Evolutionary conservation across 64 coral and sea anemone species (phyloP).

Genomic region (Acropora tenuis): DNA sequence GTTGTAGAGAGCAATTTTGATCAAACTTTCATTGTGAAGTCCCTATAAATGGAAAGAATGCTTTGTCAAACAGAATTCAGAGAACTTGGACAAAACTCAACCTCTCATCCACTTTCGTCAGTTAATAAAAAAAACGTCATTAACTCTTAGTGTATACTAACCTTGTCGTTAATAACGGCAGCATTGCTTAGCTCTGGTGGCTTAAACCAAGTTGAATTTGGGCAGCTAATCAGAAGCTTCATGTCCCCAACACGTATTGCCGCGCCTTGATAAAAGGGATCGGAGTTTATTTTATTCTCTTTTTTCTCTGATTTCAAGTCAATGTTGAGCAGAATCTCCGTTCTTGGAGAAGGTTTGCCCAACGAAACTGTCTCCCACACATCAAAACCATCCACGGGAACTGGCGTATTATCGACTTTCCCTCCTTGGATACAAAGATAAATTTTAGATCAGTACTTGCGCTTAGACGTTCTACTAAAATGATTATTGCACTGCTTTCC

Average conservation of each 20-base stretch:
- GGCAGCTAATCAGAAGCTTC: conserved; percentile 48
- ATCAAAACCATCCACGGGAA: conserved; percentile 47
- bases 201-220: conserved; percentile 46
- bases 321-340: conserved; percentile 66
- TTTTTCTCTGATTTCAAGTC: conserved; percentile 1
- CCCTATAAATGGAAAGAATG: neutral
- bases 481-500: neutral
- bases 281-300: neutral
- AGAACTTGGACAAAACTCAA: neutral
- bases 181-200: conserved; percentile 37
- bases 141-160: neutral
- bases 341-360: conserved; percentile 51
- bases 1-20: conserved; percentile 41
- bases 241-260: conserved; percentile 66
- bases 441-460: neutral
- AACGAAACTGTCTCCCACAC: conserved; percentile 57
- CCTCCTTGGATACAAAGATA: neutral
- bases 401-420: neutral
- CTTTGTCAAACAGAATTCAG: too few relatives aligned
- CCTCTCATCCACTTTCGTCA: neutral
- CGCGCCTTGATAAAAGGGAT: conserved; percentile 23
- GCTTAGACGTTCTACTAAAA: neutral
- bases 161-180: neutral
- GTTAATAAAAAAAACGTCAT: neutral
- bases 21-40: neutral